Evolutionary conservation across 2,888 invertebrate genomes (phyloP).

Genomic region (Mythimna vitellina): DNA sequence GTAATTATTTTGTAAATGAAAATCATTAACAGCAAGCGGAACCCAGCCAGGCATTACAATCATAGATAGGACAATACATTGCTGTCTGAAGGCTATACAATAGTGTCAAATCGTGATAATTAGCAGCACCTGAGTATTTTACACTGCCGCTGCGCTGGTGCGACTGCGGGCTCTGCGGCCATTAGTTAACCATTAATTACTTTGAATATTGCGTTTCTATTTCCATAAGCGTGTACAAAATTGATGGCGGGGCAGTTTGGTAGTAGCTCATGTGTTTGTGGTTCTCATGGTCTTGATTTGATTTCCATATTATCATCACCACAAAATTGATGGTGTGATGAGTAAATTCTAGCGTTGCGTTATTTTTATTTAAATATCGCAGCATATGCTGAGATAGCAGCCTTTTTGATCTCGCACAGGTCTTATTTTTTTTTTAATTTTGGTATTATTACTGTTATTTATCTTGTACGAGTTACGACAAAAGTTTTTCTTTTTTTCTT

Average conservation of each 20-base stretch:
- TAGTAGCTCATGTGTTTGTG: background rate
- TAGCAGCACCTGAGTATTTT: slow-evolving; percentile 56
- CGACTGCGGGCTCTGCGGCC: background rate
- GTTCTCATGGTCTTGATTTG: background rate
- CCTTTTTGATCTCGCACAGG: too few species aligned
- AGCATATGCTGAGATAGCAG: too few species aligned
- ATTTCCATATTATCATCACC: background rate
- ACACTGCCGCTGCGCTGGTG: slow-evolving; percentile 3
- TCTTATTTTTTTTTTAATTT: too few species aligned
- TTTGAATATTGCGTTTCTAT: slow-evolving; percentile 12
- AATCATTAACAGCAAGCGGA: background rate
- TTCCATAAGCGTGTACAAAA: background rate
- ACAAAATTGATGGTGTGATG: too few species aligned
- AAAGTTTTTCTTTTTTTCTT: too few species aligned
- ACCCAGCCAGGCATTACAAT: background rate
- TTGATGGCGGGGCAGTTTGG: background rate
- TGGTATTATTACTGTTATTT: too few species aligned
- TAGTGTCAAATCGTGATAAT: slow-evolving; percentile 47
- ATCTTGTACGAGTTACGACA: too few species aligned
- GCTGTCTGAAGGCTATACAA: slow-evolving; percentile 21
- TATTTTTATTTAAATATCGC: too few species aligned
- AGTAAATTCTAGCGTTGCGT: too few species aligned
- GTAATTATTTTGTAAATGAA: slow-evolving; percentile 7
- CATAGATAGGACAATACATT: slow-evolving; percentile 16
- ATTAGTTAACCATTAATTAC: slow-evolving; percentile 25